Conservation (phyloP, 2,888 invertebrate species). For the Agriopis marginaria region DNA sequence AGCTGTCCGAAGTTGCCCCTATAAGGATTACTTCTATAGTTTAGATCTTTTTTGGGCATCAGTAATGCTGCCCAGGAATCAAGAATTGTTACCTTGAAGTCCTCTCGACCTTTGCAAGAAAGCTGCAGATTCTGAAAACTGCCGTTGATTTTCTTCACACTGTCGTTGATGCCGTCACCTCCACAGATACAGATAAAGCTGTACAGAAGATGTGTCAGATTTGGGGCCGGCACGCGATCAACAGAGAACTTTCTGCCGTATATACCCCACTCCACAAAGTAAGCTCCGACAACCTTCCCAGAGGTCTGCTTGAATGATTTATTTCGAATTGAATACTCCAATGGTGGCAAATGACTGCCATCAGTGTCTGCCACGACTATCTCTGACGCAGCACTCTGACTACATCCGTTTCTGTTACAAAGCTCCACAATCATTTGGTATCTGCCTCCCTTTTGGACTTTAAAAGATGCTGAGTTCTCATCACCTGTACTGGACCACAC, state of each 20-base stretch:
- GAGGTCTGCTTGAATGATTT: constrained; percentile 81
- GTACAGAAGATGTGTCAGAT: constrained; percentile 78
- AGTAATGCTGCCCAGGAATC: constrained; percentile 82
- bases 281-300: constrained; percentile 79
- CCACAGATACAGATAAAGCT: constrained; percentile 82
- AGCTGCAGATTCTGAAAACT: constrained; percentile 80
- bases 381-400: constrained; percentile 72
- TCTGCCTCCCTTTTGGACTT: constrained; percentile 78
- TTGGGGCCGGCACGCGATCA: constrained; percentile 75
- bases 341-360: constrained; percentile 78
- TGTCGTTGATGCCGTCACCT: constrained; percentile 82
- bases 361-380: constrained; percentile 81
- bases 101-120: constrained; percentile 80
- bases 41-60: constrained; percentile 79
- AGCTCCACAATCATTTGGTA: constrained; percentile 78
- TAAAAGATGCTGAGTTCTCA: constrained; percentile 69
- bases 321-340: too few species aligned
- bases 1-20: constrained; percentile 82
- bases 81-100: constrained; percentile 81
- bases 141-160: constrained; percentile 81
- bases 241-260: constrained; percentile 80
- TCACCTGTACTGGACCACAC: constrained; percentile 66
- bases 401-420: constrained; percentile 78
- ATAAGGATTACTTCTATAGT: constrained; percentile 81
- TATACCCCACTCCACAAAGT: constrained; percentile 83